These are phyloP conservation scores for Falcaria lacertinaria DNA, from an alignment of 2,888 invertebrate species.

Conservation along the genomic window DNA sequence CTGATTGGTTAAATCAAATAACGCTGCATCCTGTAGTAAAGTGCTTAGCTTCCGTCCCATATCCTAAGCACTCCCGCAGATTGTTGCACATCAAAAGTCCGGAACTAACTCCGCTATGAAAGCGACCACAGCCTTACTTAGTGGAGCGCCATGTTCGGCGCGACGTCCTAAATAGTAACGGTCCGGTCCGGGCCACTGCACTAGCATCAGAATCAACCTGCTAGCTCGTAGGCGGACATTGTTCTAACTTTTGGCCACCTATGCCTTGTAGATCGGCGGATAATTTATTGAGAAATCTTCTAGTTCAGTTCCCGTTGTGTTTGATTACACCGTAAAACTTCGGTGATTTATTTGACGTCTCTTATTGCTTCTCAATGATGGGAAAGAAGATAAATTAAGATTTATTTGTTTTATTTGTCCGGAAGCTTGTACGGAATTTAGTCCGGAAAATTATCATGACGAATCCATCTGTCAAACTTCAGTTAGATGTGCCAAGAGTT, in stretches of 20 bases:
- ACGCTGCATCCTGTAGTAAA: too few relatives aligned
- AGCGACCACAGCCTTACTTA: slow-evolving; percentile 10
- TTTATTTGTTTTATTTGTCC: background rate
- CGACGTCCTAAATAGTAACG: slow-evolving; percentile 27
- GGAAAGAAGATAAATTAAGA: background rate
- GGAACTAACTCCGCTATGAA: background rate
- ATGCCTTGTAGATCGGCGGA: background rate
- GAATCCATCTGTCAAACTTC: too few relatives aligned
- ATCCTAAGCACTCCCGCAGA: too few relatives aligned
- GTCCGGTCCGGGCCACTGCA: slow-evolving; percentile 3
- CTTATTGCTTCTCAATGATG: background rate
- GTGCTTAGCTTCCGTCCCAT: too few relatives aligned
- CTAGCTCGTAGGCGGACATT: background rate
- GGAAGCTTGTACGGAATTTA: background rate
- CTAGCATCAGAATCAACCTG: background rate
- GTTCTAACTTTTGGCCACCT: background rate
- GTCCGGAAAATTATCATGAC: too few relatives aligned
- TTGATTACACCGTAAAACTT: background rate
- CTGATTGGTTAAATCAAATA: too few relatives aligned
- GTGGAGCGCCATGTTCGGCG: slow-evolving; percentile 19
- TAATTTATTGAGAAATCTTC: background rate
- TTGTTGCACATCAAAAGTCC: background rate
- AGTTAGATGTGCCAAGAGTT: too few relatives aligned
- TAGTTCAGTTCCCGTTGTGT: background rate
- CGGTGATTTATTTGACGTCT: background rate